phyloP scores from a whole-genome alignment of 2,888 invertebrate species.

The Emmelina monodactyla region DNA sequence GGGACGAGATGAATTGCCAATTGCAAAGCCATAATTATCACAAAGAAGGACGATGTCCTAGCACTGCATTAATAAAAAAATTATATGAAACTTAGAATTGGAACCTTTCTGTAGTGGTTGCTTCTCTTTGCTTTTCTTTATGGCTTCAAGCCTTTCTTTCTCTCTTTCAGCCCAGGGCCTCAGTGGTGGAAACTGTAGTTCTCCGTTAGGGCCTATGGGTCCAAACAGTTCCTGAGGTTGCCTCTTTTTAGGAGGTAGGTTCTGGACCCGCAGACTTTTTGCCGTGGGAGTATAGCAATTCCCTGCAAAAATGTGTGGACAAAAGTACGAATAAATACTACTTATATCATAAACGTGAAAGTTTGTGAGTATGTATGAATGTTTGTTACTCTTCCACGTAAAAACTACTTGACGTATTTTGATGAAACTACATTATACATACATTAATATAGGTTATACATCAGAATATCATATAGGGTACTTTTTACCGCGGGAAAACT shows the following conservation, averaged over 20 bases:
- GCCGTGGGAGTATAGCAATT: conserved; percentile 40
- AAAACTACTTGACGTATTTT: not conserved
- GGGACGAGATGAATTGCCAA: too few relatives aligned
- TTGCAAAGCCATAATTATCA: too few relatives aligned
- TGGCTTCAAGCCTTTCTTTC: conserved; percentile 35
- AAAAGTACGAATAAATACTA: not conserved
- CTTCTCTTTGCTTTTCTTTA: conserved; percentile 34
- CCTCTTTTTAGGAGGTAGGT: conserved; percentile 46
- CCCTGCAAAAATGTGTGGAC: conserved; percentile 25
- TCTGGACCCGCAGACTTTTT: conserved; percentile 34
- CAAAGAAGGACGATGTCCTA: too few relatives aligned
- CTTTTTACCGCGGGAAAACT: too few relatives aligned
- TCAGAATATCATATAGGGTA: too few relatives aligned
- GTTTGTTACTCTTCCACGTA: not conserved
- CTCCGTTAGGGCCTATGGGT: conserved; percentile 55
- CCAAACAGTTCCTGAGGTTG: conserved; percentile 34
- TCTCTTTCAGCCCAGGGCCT: conserved; percentile 47
- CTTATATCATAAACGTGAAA: too few relatives aligned
- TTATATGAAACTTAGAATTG: not conserved
- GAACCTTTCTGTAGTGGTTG: conserved; percentile 41
- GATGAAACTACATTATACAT: too few relatives aligned
- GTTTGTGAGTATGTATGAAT: too few relatives aligned
- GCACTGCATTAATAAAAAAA: too few relatives aligned
- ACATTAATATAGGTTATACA: too few relatives aligned
- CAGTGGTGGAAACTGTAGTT: conserved; percentile 66